phyloP scores from a whole-genome alignment of 1,140 invertebrate species.

The Drosophila insularis region DNA sequence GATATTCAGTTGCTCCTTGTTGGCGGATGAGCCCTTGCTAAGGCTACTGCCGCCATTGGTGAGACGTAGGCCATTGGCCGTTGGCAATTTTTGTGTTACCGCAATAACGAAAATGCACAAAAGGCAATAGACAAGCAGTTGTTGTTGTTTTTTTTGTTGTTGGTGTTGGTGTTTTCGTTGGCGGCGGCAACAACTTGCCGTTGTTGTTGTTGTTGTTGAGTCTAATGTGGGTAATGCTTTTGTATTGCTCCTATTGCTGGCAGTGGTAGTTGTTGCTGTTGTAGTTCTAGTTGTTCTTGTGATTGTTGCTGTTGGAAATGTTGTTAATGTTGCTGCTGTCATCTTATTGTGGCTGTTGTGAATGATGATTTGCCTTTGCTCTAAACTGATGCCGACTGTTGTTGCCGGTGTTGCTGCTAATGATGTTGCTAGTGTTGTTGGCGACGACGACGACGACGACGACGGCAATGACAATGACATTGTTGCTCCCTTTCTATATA shows the following conservation, averaged over 20 bases:
- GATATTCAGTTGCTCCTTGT: conserved; percentile 83
- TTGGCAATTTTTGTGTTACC: conserved; percentile 5
- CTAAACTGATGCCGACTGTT: conserved; percentile 8
- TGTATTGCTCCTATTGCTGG: conserved; percentile 3
- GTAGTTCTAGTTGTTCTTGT: conserved; percentile 12
- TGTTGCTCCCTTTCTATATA: neutral
- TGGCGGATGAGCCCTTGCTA: conserved; percentile 59
- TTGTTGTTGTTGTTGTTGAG: neutral
- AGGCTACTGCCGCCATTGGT: conserved; percentile 68
- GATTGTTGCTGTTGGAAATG: conserved; percentile 58
- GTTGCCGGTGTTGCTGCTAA: neutral
- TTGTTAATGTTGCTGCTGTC: conserved; percentile 24
- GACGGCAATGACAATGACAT: neutral
- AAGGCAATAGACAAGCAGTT: conserved; percentile 33
- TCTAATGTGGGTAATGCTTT: neutral
- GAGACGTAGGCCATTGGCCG: conserved; percentile 53
- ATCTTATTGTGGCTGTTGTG: conserved; percentile 15
- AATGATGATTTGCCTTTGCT: conserved; percentile 4
- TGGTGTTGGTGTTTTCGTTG: no score
- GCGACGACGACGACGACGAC: neutral
- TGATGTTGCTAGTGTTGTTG: neutral
- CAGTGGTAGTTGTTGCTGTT: conserved; percentile 8
- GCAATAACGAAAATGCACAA: conserved; percentile 23
- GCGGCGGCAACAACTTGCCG: no score
- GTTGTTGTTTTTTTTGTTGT: neutral